Evolutionary conservation across 1,140 invertebrate species (phyloP).

Genomic region (Calliopsis andreniformis): DNA sequence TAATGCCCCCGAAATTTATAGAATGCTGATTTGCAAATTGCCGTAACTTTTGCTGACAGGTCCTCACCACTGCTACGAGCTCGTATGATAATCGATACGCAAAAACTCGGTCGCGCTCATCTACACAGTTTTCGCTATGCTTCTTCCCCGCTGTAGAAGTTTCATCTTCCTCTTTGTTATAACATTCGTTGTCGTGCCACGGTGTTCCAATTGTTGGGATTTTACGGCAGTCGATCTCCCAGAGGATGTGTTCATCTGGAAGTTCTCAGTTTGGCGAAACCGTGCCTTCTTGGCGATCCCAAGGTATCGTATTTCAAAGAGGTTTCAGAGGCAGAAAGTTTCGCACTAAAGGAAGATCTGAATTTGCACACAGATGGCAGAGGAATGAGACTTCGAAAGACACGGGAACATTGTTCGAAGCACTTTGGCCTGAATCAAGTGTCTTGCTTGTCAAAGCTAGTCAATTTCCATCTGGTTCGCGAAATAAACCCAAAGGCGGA

Average conservation of each 20-base stretch:
- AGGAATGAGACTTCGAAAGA: neutral
- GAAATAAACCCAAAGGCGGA: neutral
- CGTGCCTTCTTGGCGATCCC: slow-evolving; percentile 63
- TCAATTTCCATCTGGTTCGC: neutral
- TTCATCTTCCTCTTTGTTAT: no score
- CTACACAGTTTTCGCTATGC: neutral
- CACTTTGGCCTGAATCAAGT: slow-evolving; percentile 60
- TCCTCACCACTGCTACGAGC: neutral
- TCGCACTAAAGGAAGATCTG: neutral
- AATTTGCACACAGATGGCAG: slow-evolving; percentile 1
- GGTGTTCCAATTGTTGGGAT: slow-evolving; percentile 46
- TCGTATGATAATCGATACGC: neutral
- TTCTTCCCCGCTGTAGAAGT: no score
- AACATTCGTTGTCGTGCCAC: neutral
- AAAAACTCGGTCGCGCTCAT: neutral
- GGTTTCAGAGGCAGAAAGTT: neutral
- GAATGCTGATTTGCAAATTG: slow-evolving; percentile 3
- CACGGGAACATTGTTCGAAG: slow-evolving; percentile 57
- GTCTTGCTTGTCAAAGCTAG: slow-evolving; percentile 1
- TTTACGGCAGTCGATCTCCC: slow-evolving; percentile 50
- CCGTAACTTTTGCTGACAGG: neutral
- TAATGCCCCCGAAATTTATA: neutral
- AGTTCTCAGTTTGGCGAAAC: slow-evolving; percentile 65
- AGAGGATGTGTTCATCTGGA: slow-evolving; percentile 54
- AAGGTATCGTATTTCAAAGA: slow-evolving; percentile 41